Base-by-base conservation (phyloP, 2,113 vertebrate species). In the Hemiscyllium ocellatum region DNA sequence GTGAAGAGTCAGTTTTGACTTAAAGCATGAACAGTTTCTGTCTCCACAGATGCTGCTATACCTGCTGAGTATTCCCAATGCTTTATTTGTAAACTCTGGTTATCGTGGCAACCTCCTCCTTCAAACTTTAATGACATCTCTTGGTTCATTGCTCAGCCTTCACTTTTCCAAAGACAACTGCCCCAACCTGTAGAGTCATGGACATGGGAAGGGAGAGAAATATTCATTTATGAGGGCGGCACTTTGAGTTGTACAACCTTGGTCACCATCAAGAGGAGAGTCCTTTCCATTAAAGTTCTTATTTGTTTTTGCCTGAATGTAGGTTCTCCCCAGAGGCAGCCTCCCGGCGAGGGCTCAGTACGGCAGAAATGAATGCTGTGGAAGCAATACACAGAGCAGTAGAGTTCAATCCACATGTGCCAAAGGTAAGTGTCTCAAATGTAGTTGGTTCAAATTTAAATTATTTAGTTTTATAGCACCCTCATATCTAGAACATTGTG, bases 311-410 rank as follows among this genome's bases (percentile, higher is more conserved):
- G 90, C 20, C 86, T 97, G 95, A 50, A 96, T 96, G 95, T 97
- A 99, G 99, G 97, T 99, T 99, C 96, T 99, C 99, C 96, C 98
- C 99, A 97, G 99, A 99, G 97, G 98, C 99, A 94, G 99, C 99
- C 1, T 99, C 98, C 66, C 98, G 98, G 96, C 98, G 99, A 98
- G 99, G 99, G n/a, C 98, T 99, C 17, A 99, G 98, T 96, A 99
- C 99, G 97, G 99, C 99, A 97, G 99, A 99, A 97, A 99, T 99
- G 97, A 99, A 98, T 96, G 99, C 99, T 95, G 99, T 99, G 97
- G 99, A 99, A 98, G 99, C 99, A 97, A 99, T 99, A 98, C 99
- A 99, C 97, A 98, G 99, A 98, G 99, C 99, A 95, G 99, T 99
- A 96, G 99, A 99, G 97, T 99, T 99, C 97, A 99, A 99, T 97